Evolutionary conservation across 2,797 vertebrate species (phyloP), one percentile per base, ranked within the genome.

Genomic region (Alca torda): DNA sequence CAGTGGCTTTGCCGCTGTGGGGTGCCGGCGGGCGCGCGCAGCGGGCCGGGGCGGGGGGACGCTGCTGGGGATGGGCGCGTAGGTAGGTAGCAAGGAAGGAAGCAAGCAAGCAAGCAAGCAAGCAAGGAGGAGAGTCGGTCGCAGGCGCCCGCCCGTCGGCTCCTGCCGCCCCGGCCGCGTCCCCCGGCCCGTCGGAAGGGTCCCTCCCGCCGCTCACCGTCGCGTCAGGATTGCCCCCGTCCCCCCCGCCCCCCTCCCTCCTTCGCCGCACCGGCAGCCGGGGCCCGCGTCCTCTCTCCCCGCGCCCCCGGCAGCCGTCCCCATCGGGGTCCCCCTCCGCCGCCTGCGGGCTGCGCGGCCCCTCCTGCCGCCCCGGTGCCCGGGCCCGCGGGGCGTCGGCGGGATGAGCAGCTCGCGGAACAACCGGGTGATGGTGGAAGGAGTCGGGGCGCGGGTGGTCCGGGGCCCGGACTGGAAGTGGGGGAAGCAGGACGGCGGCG

Each of bases 401-500:
- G 92, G 83, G 78, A 99, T 99, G 99, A 99, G 99, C 97, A 99
- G 99, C 98, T 99, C 99, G 65, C 98, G 99, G 98, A 99, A 99
- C 95, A 99, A 99, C 98, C 98, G 99, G 43, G 99, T 99, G 93
- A 99, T 99, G 99, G 99, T 99, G 99, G 99, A 99, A 96, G 99
- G 99, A 91, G 99, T 99, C n/a, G 99, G 99, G 39, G 99, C 99
- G 25, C 98, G 99, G 85, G 99, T 99, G 59, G 98, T 99, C 61
- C 99, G 99, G 54, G 99, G 99, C 97, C 99, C 99, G 8, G 99
- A 99, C 98, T 99, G 99, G 99, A 99, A 99, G 97, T 99, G 99
- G 99, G 99, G 99, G 16, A 99, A 99, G 96, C 99, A 99, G 99
- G 99, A 99, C 90, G 99, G 99, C 26, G 99, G 99, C 97, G 99